Base-by-base conservation (phyloP, 2,113 vertebrate species). In the Cochlearius cochlearius region DNA sequence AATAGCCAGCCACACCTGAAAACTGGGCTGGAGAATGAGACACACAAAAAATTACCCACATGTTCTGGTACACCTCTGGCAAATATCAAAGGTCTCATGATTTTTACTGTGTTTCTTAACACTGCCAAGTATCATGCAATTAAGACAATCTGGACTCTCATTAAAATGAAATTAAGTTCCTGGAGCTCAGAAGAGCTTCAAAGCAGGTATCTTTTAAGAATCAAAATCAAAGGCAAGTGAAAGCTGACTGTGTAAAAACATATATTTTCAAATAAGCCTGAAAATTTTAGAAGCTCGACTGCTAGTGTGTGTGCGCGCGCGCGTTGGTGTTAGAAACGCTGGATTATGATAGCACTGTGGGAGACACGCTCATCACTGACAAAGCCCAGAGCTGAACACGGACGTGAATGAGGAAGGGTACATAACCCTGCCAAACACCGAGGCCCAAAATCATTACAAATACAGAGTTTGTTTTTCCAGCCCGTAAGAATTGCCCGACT, bases 101-200 rank as follows among this genome's bases (percentile, higher is more conserved):
- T 79, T 90, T 79, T 68, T 83, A 38, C 60, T 73, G 25, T 75
- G 94, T 94, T 88, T 91, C 81, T 82, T 82, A 87, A 36, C 22
- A 52, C 43, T 90, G 92, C 84, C 96, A 95, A 96, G 93, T 92
- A 96, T 95, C 88, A 85, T 86, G 77, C 78, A 96, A 94, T 95
- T 96, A 95, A 95, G 82, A 82, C 68, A 88, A 92, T 83, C 90
- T 93, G 90, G 88, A 90, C 88, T 86, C 67, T 88, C 71, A 94
- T 93, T 97, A 90, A 92, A 94, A 85, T 18, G 5, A 85, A 97
- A 95, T 96, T 94, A 96, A 86, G 17, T 80, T 96, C 75, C 90
- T 11, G 0, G 50, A 60, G 63, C 81, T 83, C 82, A 71, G 55
- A 88, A 86, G 43, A 50, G 58, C 90, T 96, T 96, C 93, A 96